Conservation (phyloP, 2,113 vertebrate genomes). For the Tricholaema leucomelas region DNA sequence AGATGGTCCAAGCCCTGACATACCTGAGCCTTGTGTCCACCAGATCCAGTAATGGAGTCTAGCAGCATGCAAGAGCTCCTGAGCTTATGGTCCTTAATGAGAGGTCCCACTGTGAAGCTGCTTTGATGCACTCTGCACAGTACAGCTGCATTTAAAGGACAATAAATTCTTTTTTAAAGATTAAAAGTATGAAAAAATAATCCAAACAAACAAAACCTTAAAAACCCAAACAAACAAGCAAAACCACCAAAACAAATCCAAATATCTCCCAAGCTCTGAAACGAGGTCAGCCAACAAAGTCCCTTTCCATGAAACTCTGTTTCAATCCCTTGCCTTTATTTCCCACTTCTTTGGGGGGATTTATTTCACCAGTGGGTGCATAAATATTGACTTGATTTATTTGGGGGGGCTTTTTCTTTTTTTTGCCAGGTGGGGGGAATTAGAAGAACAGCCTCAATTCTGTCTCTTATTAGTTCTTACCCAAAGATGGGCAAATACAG, state of each 20-base stretch:
- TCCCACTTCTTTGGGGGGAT: neutral
- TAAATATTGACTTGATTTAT: conserved; percentile 52
- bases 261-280: neutral
- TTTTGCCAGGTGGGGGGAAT: neutral
- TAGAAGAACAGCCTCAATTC: neutral
- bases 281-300: neutral
- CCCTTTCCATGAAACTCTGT: neutral
- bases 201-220: no score
- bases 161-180: neutral
- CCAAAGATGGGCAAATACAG: conserved; percentile 39
- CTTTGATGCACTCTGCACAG: neutral
- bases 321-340: conserved; percentile 41
- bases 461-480: conserved; percentile 42
- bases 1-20: neutral
- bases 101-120: neutral
- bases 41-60: neutral
- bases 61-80: neutral
- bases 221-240: neutral
- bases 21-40: neutral
- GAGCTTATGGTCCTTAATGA: neutral
- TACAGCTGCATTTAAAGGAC: neutral
- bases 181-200: no score
- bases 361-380: conserved; percentile 13
- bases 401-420: neutral
- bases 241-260: neutral